Percentiles rank a stretch among this genome's conserved stretches.
These are phyloP conservation scores for Potamilus streckersoni DNA, from an alignment of 1,140 invertebrate species.

Conservation along the genomic window DNA sequence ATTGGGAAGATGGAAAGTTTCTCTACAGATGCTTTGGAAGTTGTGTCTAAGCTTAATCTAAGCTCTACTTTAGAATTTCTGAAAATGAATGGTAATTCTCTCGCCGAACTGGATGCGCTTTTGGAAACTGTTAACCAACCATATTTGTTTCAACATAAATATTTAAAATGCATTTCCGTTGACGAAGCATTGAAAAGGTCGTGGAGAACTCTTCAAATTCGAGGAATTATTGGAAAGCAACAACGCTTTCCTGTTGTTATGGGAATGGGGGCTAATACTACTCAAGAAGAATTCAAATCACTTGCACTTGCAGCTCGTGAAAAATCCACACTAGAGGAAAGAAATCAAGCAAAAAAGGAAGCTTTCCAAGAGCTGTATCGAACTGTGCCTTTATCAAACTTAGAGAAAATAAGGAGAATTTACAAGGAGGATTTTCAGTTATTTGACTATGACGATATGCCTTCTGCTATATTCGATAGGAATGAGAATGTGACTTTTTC, in stretches of 20 bases:
- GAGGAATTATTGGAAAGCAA: slow-evolving; percentile 16
- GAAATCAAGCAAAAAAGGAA: slow-evolving; percentile 4
- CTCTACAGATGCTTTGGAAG: slow-evolving; percentile 17
- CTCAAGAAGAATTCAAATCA: neutral
- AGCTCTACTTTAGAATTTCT: slow-evolving; percentile 1
- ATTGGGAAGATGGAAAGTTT: slow-evolving; percentile 35
- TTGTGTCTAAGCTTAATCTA: slow-evolving; percentile 19
- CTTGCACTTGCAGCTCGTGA: slow-evolving; percentile 3
- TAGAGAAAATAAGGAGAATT: slow-evolving; percentile 19
- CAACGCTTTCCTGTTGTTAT: neutral
- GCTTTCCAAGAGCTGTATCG: slow-evolving; percentile 8
- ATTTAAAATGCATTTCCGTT: slow-evolving; percentile 17
- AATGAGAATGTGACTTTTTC: no score
- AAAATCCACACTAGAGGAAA: neutral
- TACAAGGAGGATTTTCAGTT: slow-evolving; percentile 19
- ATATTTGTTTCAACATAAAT: slow-evolving; percentile 3
- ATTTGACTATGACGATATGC: slow-evolving; percentile 16
- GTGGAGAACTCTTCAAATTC: slow-evolving; percentile 23
- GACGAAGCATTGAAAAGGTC: slow-evolving; percentile 11
- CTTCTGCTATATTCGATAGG: neutral
- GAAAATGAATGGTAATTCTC: slow-evolving; percentile 5
- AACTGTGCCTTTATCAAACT: neutral
- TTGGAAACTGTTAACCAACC: slow-evolving; percentile 17
- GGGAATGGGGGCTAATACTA: slow-evolving; percentile 1
- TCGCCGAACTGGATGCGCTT: slow-evolving; percentile 14